Percentiles rank a stretch among this genome's conserved stretches.
Evolutionary conservation across 2,888 invertebrate genomes (phyloP).

Genomic region (Diploptera punctata): DNA sequence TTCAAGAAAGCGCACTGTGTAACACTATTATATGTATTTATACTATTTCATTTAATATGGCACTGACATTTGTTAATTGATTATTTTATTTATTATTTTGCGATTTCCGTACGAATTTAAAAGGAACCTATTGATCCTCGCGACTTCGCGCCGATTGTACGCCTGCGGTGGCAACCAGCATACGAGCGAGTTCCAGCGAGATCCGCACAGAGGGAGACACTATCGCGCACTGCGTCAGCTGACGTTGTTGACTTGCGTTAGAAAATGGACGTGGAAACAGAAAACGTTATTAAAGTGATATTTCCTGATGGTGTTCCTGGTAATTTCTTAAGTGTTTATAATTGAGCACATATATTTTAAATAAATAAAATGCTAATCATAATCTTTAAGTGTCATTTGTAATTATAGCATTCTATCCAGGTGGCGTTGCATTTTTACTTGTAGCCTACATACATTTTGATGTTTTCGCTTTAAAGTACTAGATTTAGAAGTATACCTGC

Average conservation of each 20-base stretch:
- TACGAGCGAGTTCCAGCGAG: conserved; percentile 7
- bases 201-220: conserved; percentile 22
- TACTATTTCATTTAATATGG: not conserved
- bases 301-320: conserved; percentile 59
- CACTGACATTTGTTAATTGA: not conserved
- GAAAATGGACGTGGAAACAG: conserved; percentile 58
- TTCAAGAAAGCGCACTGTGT: conserved; percentile 20
- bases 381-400: no score
- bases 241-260: not conserved
- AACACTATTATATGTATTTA: not conserved
- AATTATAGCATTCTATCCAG: no score
- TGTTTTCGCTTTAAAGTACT: no score
- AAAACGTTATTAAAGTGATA: conserved; percentile 58
- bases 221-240: conserved; percentile 19
- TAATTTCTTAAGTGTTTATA: conserved; percentile 45
- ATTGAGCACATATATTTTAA: not conserved
- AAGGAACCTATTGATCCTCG: conserved; percentile 13
- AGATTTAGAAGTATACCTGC: no score
- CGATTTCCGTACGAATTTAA: conserved; percentile 11
- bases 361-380: no score
- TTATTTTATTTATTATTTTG: not conserved
- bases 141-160: conserved; percentile 9
- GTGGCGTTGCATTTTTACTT: no score
- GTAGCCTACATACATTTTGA: no score
- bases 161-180: conserved; percentile 9